phyloP scores from a whole-genome alignment of 2,113 vertebrate species.

The Tympanuchus pallidicinctus region DNA sequence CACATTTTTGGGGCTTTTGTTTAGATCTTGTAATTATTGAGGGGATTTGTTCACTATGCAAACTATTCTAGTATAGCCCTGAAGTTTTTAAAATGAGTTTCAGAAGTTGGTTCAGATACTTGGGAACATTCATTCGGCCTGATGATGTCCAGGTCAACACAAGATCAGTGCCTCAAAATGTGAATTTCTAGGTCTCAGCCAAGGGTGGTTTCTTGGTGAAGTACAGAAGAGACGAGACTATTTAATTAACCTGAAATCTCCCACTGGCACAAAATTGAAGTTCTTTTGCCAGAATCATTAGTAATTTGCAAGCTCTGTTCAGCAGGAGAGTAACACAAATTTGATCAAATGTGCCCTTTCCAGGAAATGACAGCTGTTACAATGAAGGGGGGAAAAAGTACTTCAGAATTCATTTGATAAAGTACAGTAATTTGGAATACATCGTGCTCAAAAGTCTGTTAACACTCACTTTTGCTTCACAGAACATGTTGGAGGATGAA shows the following conservation, averaged over 20 bases:
- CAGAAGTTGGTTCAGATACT: neutral
- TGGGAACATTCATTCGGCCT: neutral
- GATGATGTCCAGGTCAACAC: neutral
- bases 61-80: neutral
- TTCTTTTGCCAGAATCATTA: conserved; percentile 77
- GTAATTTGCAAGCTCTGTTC: conserved; percentile 76
- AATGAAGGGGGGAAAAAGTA: neutral
- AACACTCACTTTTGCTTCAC: neutral
- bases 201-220: conserved; percentile 60
- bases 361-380: conserved; percentile 73
- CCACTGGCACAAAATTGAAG: conserved; percentile 74
- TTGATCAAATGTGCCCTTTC: conserved; percentile 75
- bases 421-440: conserved; percentile 36
- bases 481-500: neutral
- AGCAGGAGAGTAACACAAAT: conserved; percentile 67
- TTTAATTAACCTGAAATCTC: conserved; percentile 82
- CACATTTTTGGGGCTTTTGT: neutral
- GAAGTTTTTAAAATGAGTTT: neutral
- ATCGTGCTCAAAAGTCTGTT: neutral
- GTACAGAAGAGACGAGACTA: conserved; percentile 37
- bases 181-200: conserved; percentile 65
- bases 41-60: neutral
- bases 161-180: neutral
- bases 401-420: conserved; percentile 36
- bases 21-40: neutral